Percentiles rank a stretch among this genome's conserved stretches.
phyloP scores from a whole-genome alignment of 2,888 invertebrate species.

The Scaeva pyrastri region DNA sequence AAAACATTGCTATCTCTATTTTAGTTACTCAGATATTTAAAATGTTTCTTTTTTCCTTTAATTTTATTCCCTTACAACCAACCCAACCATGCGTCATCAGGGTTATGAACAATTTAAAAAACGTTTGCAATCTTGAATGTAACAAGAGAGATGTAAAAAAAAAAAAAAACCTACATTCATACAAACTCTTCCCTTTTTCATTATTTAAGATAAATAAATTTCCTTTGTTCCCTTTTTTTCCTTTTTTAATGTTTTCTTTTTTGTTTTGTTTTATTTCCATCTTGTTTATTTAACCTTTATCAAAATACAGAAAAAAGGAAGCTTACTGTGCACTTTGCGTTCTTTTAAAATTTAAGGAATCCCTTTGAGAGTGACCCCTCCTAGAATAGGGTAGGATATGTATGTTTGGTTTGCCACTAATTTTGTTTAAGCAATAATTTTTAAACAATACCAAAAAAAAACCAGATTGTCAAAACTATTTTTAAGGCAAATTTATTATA shows the following conservation, averaged over 20 bases:
- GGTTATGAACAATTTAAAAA: constrained; percentile 3
- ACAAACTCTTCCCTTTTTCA: background rate
- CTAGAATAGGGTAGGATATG: too few species aligned
- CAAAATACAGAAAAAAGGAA: background rate
- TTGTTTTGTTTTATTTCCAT: background rate
- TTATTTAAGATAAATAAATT: constrained; percentile 19
- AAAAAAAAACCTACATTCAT: background rate
- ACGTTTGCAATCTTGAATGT: background rate
- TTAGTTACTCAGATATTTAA: constrained; percentile 6
- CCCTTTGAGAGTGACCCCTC: background rate
- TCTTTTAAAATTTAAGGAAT: background rate
- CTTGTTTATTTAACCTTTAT: constrained; percentile 6
- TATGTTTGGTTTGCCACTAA: background rate
- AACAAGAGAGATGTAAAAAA: background rate
- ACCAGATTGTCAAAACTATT: too few species aligned
- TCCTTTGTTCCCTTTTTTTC: constrained; percentile 7
- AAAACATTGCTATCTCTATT: background rate
- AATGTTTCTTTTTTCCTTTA: background rate
- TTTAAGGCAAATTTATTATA: too few species aligned
- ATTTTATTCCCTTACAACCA: background rate
- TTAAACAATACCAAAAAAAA: too few species aligned
- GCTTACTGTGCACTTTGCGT: constrained; percentile 4
- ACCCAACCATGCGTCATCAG: background rate
- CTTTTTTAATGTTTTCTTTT: too few species aligned
- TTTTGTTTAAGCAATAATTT: background rate